These are phyloP conservation scores for Brachionus asplanchnoidis DNA, from an alignment of 1,140 invertebrate genomes.

Conservation along the genomic window DNA sequence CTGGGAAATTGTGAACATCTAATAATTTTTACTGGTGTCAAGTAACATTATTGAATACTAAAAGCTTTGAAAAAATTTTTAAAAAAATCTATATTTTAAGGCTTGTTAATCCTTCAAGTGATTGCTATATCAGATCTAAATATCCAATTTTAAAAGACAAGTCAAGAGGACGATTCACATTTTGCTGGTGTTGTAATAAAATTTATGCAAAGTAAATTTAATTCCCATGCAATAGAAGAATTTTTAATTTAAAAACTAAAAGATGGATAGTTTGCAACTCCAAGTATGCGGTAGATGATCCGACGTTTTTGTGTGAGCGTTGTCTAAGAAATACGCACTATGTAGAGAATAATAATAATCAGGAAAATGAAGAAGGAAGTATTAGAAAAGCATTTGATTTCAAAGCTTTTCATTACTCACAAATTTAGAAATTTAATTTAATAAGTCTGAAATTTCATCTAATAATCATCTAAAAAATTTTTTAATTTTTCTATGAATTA, in stretches of 20 bases:
- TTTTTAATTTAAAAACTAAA: neutral
- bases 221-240: too few species aligned
- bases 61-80: too few species aligned
- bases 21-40: conserved; percentile 24
- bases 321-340: conserved; percentile 33
- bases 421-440: neutral
- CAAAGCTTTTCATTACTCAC: conserved; percentile 21
- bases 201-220: conserved; percentile 28
- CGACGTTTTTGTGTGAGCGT: conserved; percentile 39
- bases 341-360: neutral
- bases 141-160: conserved; percentile 32
- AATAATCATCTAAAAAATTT: neutral
- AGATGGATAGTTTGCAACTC: conserved; percentile 39
- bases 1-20: conserved; percentile 35
- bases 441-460: neutral
- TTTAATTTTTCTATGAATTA: neutral
- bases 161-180: conserved; percentile 19
- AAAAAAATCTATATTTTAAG: neutral
- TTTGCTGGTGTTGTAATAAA: conserved; percentile 38
- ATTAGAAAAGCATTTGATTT: conserved; percentile 10
- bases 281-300: conserved; percentile 28
- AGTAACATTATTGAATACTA: neutral
- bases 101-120: conserved; percentile 29
- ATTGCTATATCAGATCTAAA: conserved; percentile 20
- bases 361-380: neutral